Evolutionary conservation across 2,888 invertebrate genomes (phyloP).

Genomic region (Lycophotia porphyrea): DNA sequence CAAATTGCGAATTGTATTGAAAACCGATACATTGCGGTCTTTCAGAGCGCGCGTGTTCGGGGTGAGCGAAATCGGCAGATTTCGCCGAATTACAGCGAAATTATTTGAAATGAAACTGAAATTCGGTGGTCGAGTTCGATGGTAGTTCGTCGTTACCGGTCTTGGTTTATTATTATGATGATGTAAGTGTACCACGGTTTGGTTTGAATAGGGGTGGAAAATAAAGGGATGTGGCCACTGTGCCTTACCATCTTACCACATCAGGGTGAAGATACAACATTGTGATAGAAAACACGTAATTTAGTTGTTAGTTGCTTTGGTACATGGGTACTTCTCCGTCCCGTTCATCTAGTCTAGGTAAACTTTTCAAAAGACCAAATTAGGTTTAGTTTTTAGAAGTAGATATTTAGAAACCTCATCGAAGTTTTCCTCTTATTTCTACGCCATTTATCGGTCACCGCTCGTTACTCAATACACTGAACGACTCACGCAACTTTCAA

Average conservation of each 20-base stretch:
- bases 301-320: neutral
- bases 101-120: conserved; percentile 35
- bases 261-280: neutral
- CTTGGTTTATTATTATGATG: conserved; percentile 26
- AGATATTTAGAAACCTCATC: conserved; percentile 11
- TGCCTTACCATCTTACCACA: neutral
- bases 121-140: conserved; percentile 28
- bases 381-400: neutral
- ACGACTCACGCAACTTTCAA: neutral
- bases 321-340: neutral
- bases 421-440: neutral
- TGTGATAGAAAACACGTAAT: neutral
- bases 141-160: conserved; percentile 26
- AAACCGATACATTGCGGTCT: conserved; percentile 55
- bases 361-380: neutral
- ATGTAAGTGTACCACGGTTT: conserved; percentile 3
- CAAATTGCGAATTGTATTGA: conserved; percentile 58
- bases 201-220: neutral
- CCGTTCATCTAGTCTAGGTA: neutral
- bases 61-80: conserved; percentile 26
- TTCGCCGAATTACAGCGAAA: conserved; percentile 30
- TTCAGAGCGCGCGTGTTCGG: conserved; percentile 6
- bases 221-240: neutral
- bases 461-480: neutral
- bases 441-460: neutral